phyloP scores from a whole-genome alignment of 92 coral and sea anemone species.

The Parazoanthus atlanticus region DNA sequence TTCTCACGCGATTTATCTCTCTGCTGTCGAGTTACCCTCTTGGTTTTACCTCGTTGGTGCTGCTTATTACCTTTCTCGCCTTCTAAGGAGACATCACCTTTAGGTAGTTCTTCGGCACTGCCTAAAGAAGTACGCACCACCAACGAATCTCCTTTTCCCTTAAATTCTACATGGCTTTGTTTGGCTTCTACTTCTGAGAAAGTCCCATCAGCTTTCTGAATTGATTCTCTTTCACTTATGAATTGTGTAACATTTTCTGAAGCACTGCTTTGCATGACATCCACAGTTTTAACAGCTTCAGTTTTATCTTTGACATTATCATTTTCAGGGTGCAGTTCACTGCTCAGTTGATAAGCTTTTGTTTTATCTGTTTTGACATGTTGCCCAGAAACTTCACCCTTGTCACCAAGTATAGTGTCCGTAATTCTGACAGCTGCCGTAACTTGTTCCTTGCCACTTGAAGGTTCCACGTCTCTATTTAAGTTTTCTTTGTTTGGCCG shows the following conservation, averaged over 20 bases:
- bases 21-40: background rate
- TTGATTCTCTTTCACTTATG: background rate
- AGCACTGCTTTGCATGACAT: background rate
- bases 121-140: background rate
- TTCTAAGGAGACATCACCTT: background rate
- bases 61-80: background rate
- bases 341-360: background rate
- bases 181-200: conserved; percentile 14
- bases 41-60: background rate
- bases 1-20: background rate
- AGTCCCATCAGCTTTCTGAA: background rate
- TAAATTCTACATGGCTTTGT: background rate
- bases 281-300: background rate
- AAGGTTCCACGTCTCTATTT: background rate
- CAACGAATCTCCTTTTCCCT: background rate
- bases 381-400: background rate
- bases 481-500: background rate
- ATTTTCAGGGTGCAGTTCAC: background rate
- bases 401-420: background rate
- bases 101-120: background rate
- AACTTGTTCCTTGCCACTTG: background rate
- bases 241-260: background rate
- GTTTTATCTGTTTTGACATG: background rate
- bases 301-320: background rate
- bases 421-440: background rate